Evolutionary conservation across 2,113 vertebrate genomes (phyloP).

Genomic region (Diadophis punctatus): DNA sequence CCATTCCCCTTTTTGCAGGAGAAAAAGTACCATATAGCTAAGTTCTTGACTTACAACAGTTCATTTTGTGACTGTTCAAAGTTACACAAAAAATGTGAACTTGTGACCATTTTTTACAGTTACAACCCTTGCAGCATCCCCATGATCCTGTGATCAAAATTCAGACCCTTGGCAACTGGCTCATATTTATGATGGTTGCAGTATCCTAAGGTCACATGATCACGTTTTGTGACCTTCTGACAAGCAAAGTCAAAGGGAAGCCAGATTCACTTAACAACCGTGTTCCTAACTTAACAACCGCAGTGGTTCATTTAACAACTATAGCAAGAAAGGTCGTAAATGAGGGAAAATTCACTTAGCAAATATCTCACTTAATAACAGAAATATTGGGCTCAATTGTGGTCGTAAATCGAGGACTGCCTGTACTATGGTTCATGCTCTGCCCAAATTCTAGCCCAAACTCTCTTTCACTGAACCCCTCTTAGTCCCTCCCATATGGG

Average conservation of each 20-base stretch:
- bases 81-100: not conserved
- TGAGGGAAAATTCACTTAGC: too few species aligned
- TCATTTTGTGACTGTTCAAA: not conserved
- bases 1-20: not conserved
- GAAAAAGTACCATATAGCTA: not conserved
- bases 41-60: not conserved
- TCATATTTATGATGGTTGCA: not conserved
- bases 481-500: not conserved
- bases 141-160: not conserved
- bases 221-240: too few species aligned
- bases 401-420: not conserved
- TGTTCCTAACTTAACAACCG: too few species aligned
- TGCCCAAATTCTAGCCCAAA: not conserved
- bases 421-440: not conserved
- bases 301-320: too few species aligned
- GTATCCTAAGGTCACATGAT: not conserved
- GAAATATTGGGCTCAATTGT: not conserved
- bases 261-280: too few species aligned
- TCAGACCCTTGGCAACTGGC: not conserved
- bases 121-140: not conserved
- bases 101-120: not conserved
- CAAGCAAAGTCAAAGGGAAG: too few species aligned
- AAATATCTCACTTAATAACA: not conserved
- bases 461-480: not conserved
- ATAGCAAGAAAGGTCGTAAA: too few species aligned